Base-by-base conservation (phyloP, 2,888 invertebrate species). In the Gonocerus acuteangulatus region DNA sequence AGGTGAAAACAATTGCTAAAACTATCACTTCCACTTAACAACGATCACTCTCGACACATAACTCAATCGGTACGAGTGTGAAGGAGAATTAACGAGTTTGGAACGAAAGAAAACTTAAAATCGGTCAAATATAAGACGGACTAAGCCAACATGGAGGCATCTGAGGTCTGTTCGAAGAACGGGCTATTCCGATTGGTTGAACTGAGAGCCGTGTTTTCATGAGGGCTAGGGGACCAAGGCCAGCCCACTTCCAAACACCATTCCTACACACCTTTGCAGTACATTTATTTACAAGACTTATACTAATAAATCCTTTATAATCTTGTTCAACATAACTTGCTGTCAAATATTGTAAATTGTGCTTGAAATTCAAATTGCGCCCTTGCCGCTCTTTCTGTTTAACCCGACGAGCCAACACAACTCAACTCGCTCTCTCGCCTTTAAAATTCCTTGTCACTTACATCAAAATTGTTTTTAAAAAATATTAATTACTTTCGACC, bases 101-200 rank as follows among this genome's bases (percentile, higher is more conserved):
- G 15, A 23, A 7, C 7, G 32, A 57, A 57, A 27, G 19, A 57
- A 57, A 47, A 57, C 23, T 47, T 47, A 47, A 57, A 57, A 57
- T 57, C 57, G 57, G 57, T 57, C 47, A 57, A 57, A 57, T 57
- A 57, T 57, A 57, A 57, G 11, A 23, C 27, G 57, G 47, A 18
- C 57, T 57, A 57, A 57, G 47, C 57, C 57, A 57, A 57, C 57
- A 57, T 57, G 57, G 57, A 57, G 57, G 57, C 57, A 57, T 21
- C 44, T 18, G 39, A 47, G 57, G 39, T 57, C 57, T 57, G 56
- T 56, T 56, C 32, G 44, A 23, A 45, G 23, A 23, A 57, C 32
- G 57, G 21, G 45, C 23, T 9, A 16, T 18, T 57, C 47, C 22
- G 57, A 57, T 57, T 57, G 57, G 57, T 27, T 57, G 32, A 44